Evolutionary conservation across 2,797 vertebrate genomes (phyloP), one percentile per base, ranked within the genome.

Genomic region (Cuculus canorus): DNA sequence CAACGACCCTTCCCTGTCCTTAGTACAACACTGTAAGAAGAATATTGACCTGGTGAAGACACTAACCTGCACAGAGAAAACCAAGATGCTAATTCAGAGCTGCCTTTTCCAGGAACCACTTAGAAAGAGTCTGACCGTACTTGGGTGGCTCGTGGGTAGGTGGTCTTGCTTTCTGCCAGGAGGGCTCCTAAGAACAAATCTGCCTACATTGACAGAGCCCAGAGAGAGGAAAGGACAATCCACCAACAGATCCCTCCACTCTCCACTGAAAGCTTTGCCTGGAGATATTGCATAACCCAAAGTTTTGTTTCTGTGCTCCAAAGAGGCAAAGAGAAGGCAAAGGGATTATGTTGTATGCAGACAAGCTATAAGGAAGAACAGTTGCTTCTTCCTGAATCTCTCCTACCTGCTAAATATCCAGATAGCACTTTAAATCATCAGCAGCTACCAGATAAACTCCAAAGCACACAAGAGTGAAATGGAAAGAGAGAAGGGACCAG

Each of bases 41-140:
- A 61, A 13, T 27, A 68, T 0, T 64, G 19, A 39, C 65, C 65
- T 63, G 22, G 47, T 5, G 3, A 88, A 69, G 33, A 57, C 7
- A 61, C 2, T 0, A 2, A 61, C 27, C 52, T 54, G 14, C 0
- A 0, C 66, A 35, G 5, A 78, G 69, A 71, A 90, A 60, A 60
- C 7, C 54, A 70, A 86, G 39, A 16, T 5, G 25, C 11, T 84
- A 43, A 77, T 57, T 78, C 59, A 78, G 37, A 90, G 41, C 5
- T 33, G 11, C 17, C 35, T 65, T 61, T 88, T 57, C 24, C 47
- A 73, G 39, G n/a, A 88, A 52, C 8, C 12, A 52, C n/a, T 63
- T 35, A 56, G 0, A 0, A 22, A 52, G 61, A 86, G 13, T 59
- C 45, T 60, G 47, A 70, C 23, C 15, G 10, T 0, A 2, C 37